Percentiles rank a stretch among this genome's conserved stretches.
Evolutionary conservation across 2,113 vertebrate species (phyloP).

Genomic region (Pelodiscus sinensis): DNA sequence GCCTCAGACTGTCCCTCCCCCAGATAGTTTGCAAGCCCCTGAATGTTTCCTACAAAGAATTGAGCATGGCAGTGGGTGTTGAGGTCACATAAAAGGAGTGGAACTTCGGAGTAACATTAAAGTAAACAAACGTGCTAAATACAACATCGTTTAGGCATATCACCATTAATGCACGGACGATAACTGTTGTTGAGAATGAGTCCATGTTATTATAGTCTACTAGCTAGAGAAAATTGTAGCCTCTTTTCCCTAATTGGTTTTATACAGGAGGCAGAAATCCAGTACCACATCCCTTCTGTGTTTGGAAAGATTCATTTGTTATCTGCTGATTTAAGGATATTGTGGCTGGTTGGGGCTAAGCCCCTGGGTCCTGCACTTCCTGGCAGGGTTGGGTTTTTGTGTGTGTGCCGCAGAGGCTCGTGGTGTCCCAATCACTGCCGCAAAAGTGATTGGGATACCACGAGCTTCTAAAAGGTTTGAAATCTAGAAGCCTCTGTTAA

Average conservation of each 20-base stretch:
- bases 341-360: too few species aligned
- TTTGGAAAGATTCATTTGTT: not conserved
- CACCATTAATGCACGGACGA: not conserved
- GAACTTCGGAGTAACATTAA: not conserved
- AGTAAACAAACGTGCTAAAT: not conserved
- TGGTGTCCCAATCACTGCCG: too few species aligned
- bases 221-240: not conserved
- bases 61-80: not conserved
- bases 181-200: not conserved
- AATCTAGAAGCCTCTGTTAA: too few species aligned
- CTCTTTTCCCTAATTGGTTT: not conserved
- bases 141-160: not conserved
- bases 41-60: constrained; percentile 10
- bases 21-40: not conserved
- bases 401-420: too few species aligned
- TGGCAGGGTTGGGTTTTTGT: too few species aligned
- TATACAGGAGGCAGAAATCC: not conserved
- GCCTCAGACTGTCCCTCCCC: not conserved
- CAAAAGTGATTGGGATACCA: too few species aligned
- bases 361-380: too few species aligned
- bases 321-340: not conserved
- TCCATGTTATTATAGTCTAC: not conserved
- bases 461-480: too few species aligned
- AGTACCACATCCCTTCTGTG: not conserved
- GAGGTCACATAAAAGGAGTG: not conserved